Conservation (phyloP, 2,888 invertebrate genomes). For the Cheilosia grossa region DNA sequence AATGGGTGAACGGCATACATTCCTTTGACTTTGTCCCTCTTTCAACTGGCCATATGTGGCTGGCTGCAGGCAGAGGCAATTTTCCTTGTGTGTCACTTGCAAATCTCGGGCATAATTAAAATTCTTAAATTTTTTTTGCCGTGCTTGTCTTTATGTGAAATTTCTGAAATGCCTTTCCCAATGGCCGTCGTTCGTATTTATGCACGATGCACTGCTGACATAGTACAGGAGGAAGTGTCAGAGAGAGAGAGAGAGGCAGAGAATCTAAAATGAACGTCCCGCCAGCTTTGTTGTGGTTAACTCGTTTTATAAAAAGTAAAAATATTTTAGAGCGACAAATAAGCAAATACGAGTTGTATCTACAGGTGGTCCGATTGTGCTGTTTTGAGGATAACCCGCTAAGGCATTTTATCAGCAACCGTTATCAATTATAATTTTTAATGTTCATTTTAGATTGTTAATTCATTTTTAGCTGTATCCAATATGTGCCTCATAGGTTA, state of each 20-base stretch:
- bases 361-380: too few relatives aligned
- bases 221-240: slow-evolving; percentile 43
- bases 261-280: too few relatives aligned
- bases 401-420: too few relatives aligned
- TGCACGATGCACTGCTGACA: slow-evolving; percentile 25
- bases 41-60: slow-evolving; percentile 12
- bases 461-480: too few relatives aligned
- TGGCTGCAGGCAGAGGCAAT: slow-evolving; percentile 22
- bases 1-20: slow-evolving; percentile 54
- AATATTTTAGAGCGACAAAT: too few relatives aligned
- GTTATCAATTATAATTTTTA: too few relatives aligned
- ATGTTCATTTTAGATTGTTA: too few relatives aligned
- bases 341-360: too few relatives aligned
- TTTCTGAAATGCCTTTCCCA: slow-evolving; percentile 22
- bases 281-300: too few relatives aligned
- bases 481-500: too few relatives aligned
- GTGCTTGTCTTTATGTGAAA: slow-evolving; percentile 9
- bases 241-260: slow-evolving; percentile 3
- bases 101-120: slow-evolving; percentile 70
- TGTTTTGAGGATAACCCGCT: too few relatives aligned
- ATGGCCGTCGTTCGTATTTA: background rate
- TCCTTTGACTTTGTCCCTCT: slow-evolving; percentile 63
- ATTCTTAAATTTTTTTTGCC: slow-evolving; percentile 16
- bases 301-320: too few relatives aligned
- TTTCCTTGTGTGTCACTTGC: slow-evolving; percentile 59